phyloP scores from a whole-genome alignment of 2,113 vertebrate genomes.

The Mormyrus lacerda region DNA sequence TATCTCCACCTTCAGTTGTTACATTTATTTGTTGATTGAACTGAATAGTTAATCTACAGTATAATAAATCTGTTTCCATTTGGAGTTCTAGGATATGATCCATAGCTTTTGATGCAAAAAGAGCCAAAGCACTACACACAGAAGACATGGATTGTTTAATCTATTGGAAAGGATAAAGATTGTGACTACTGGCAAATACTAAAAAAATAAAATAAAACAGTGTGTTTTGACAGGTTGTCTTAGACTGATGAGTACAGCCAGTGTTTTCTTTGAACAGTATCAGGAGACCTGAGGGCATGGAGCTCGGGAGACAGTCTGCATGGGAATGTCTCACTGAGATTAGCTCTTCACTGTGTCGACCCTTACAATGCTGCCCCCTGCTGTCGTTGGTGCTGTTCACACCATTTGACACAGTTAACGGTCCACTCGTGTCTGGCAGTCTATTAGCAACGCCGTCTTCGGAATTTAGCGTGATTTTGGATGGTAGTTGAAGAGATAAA shows the following conservation, averaged over 20 bases:
- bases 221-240: not conserved
- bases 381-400: not conserved
- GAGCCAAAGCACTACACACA: not conserved
- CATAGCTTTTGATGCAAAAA: not conserved
- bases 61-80: not conserved
- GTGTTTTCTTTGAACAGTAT: not conserved
- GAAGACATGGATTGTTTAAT: not conserved
- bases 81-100: not conserved
- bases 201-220: not conserved
- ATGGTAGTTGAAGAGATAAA: not conserved
- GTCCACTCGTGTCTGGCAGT: not conserved
- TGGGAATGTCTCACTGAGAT: not conserved
- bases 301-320: not conserved
- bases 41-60: not conserved
- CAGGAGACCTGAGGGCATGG: not conserved
- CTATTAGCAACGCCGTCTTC: not conserved
- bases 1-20: not conserved
- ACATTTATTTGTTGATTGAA: not conserved
- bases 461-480: not conserved
- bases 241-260: not conserved
- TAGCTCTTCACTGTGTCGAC: not conserved
- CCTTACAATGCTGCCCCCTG: constrained; percentile 2
- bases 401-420: not conserved
- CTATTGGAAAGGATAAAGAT: not conserved
- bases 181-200: not conserved